These are phyloP conservation scores for Parus major DNA, from an alignment of 2,113 vertebrate species.

Conservation along the genomic window DNA sequence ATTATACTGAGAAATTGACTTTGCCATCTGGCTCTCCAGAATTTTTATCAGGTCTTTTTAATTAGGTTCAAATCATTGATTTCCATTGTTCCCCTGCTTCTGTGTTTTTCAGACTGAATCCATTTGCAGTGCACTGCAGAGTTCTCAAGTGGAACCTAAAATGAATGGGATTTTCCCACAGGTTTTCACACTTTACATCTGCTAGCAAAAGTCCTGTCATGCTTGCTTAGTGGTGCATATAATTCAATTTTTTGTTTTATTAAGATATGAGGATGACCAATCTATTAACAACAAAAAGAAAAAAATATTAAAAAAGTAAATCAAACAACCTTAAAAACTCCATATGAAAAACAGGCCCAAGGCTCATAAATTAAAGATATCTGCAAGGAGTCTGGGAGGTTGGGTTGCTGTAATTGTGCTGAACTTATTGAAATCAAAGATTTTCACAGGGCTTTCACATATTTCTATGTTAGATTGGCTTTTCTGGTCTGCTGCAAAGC, in stretches of 20 bases:
- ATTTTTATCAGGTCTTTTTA: conserved; percentile 76
- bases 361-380: conserved; percentile 38
- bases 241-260: conserved; percentile 80
- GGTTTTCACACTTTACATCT: conserved; percentile 73
- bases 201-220: conserved; percentile 63
- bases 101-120: conserved; percentile 55
- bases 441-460: not conserved
- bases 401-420: not conserved
- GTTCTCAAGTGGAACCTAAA: conserved; percentile 68
- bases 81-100: conserved; percentile 66
- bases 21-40: conserved; percentile 70
- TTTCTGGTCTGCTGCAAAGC: not conserved
- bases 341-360: conserved; percentile 17
- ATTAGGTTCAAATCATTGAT: conserved; percentile 76
- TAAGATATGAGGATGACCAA: conserved; percentile 73
- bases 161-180: conserved; percentile 66
- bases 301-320: not conserved
- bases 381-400: not conserved
- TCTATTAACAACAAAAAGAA: conserved; percentile 21
- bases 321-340: conserved; percentile 18
- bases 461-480: not conserved
- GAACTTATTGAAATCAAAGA: not conserved
- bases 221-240: conserved; percentile 68
- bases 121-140: conserved; percentile 45
- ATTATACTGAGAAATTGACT: conserved; percentile 68